Percentiles rank a stretch among this genome's conserved stretches.
Evolutionary conservation across 1,140 invertebrate genomes (phyloP).

Genomic region (Schlechtendalia chinensis): DNA sequence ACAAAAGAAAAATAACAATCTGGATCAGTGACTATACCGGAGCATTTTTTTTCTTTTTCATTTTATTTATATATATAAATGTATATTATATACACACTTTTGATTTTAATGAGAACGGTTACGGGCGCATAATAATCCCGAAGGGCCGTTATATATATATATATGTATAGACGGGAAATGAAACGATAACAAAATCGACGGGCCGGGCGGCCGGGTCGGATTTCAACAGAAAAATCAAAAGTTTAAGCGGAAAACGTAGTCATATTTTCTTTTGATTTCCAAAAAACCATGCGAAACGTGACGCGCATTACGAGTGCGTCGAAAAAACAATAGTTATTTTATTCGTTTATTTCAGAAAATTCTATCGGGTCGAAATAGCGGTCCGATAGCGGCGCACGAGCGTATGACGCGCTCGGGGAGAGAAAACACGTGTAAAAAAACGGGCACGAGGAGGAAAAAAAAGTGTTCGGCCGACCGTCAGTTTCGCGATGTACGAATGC

Average conservation of each 20-base stretch:
- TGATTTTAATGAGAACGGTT: conserved; percentile 49
- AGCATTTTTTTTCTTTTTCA: background rate
- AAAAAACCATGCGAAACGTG: conserved; percentile 15
- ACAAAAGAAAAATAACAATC: conserved; percentile 38
- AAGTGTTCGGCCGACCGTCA: background rate
- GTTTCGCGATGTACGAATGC: conserved; percentile 22
- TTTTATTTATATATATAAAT: background rate
- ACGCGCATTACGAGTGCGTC: background rate
- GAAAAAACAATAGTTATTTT: background rate
- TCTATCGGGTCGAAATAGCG: background rate
- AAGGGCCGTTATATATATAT: background rate
- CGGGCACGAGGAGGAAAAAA: background rate
- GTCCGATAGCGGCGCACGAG: background rate
- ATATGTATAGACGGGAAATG: background rate
- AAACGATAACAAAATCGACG: conserved; percentile 23
- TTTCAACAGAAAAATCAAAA: conserved; percentile 41
- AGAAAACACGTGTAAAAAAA: background rate
- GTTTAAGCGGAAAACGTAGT: background rate
- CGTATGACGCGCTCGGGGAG: background rate
- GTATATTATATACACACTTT: background rate
- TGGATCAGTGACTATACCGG: conserved; percentile 38
- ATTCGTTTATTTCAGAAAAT: background rate
- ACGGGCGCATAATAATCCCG: background rate
- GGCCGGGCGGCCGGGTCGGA: background rate
- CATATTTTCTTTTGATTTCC: conserved; percentile 17